Base-by-base conservation (phyloP, 2,113 vertebrate species). In the Stegastes partitus region DNA sequence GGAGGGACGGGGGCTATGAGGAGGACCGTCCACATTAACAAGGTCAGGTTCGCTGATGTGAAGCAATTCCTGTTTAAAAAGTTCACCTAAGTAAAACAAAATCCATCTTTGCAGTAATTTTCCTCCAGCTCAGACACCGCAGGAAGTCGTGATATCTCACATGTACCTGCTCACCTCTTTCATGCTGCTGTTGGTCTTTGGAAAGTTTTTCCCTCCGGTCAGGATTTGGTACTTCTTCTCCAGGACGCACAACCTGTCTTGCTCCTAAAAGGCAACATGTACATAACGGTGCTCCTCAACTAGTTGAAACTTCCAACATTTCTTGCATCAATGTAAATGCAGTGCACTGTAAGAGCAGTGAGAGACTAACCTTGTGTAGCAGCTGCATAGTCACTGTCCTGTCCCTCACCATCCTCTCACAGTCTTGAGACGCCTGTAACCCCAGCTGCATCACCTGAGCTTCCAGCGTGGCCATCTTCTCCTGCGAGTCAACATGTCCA, bases 371-470 rank as follows among this genome's bases (percentile, higher is more conserved):
- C 97, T 98, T 98, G 61, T 98, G 96, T 37, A 99, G 91, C 74
- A 96, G 94, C 91, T 97, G 96, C 72, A 98, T 85, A 23, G 93
- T 5, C 0, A 94, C 7, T 0, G 87, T 95, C 87, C 94, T 94
- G 80, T 98, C 96, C 77, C 94, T 93, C 18, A 84, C 89, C 83
- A 98, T 81, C 61, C 92, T 94, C 83, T 99, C 97, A 0, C 95
- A 95, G 77, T 99, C 98, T 81, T 96, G 96, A 22, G 94, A 81
- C 0, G 96, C 95, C 89, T 99, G 97, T 31, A 96, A 69, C 12
- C 93, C 95, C 68, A 98, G 89, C 91, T 98, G 97, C 72, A 95
- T 95, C 53, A 95, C 96, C 83, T 99, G 98, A 74, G 94, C 94
- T 18, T 99, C 98, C 85, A 99, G 88, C 0, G 94, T 83, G 0